Conservation (phyloP, 2,888 invertebrate genomes). For the Diloba caeruleocephala region DNA sequence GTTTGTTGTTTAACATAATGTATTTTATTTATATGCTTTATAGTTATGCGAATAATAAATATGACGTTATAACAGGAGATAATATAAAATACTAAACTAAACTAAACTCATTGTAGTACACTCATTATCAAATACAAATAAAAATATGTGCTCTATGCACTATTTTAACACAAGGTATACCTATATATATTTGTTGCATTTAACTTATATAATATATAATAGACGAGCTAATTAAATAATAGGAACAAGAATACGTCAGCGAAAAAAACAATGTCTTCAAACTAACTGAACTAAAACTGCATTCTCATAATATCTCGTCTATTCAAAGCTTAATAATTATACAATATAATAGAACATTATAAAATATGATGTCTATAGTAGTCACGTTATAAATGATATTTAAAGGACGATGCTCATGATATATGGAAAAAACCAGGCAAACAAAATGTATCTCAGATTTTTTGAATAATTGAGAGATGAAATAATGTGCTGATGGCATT, state of each 20-base stretch:
- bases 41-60: too few species aligned
- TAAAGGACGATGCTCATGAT: too few species aligned
- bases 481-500: too few species aligned
- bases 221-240: conserved; percentile 18
- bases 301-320: conserved; percentile 13
- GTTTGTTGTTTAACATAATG: too few species aligned
- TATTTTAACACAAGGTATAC: conserved; percentile 16
- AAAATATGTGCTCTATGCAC: conserved; percentile 18
- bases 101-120: too few species aligned
- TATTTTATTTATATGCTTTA: too few species aligned
- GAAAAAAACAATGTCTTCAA: conserved; percentile 23
- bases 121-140: conserved; percentile 27
- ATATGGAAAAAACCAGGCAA: too few species aligned
- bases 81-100: conserved; percentile 24
- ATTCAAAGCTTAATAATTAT: conserved; percentile 25
- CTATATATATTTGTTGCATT: conserved; percentile 21
- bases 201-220: conserved; percentile 19
- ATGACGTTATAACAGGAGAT: conserved; percentile 2
- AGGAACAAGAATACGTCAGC: conserved; percentile 8
- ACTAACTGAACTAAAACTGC: conserved; percentile 27
- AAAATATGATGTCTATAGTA: too few species aligned
- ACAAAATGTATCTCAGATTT: too few species aligned
- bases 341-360: too few species aligned
- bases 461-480: too few species aligned
- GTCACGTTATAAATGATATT: too few species aligned